These are phyloP conservation scores for Noctua comes DNA, from an alignment of 2,888 invertebrate species.

Conservation along the genomic window DNA sequence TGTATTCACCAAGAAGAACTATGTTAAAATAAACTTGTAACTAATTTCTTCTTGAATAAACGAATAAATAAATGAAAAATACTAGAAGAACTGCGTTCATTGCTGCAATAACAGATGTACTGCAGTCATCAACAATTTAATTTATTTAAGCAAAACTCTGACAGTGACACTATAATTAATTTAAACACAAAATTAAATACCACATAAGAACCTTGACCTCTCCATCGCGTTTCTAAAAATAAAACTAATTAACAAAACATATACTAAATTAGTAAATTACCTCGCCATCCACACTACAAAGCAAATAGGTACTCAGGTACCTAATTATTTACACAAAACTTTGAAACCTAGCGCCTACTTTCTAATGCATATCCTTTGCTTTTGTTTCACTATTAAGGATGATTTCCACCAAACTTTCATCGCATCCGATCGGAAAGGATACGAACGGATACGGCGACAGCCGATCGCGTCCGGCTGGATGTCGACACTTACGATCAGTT, in stretches of 20 bases:
- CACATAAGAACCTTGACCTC: not conserved
- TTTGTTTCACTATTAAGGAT: conserved; percentile 20
- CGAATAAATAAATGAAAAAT: too few relatives aligned
- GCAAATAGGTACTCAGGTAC: conserved; percentile 15
- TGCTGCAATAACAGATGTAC: not conserved
- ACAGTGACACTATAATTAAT: not conserved
- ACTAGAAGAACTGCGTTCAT: too few relatives aligned
- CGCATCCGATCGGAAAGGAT: too few relatives aligned
- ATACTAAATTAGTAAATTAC: not conserved
- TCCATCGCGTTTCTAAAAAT: not conserved
- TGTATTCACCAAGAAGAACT: too few relatives aligned
- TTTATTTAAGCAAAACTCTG: not conserved
- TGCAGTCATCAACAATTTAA: not conserved
- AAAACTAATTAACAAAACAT: not conserved
- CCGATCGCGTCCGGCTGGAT: too few relatives aligned
- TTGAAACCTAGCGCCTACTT: not conserved
- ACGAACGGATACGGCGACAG: too few relatives aligned
- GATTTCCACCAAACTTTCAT: too few relatives aligned
- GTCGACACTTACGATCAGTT: too few relatives aligned
- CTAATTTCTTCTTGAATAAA: too few relatives aligned
- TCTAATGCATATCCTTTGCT: conserved; percentile 1
- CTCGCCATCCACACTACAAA: conserved; percentile 1
- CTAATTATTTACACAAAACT: conserved; percentile 25
- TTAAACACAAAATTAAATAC: conserved; percentile 4
- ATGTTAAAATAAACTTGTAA: too few relatives aligned